Conservation (phyloP, 2,797 vertebrate species). For the Falco peregrinus region DNA sequence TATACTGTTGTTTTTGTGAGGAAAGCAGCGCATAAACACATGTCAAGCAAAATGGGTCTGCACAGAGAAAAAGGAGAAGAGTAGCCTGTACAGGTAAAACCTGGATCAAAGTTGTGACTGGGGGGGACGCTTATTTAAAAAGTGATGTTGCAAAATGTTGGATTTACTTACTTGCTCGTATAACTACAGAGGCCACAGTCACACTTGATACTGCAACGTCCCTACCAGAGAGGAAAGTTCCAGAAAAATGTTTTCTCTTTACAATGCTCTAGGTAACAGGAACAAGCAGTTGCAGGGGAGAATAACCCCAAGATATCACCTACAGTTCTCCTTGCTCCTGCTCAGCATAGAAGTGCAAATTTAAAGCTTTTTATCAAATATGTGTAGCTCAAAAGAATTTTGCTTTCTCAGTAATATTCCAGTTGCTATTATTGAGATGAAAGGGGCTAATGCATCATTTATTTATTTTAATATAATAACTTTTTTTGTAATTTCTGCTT, state of each 20-base stretch:
- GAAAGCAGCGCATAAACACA: not conserved
- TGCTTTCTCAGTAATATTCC: not conserved
- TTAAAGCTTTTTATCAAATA: not conserved
- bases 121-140: not conserved
- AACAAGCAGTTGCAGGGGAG: not conserved
- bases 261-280: not conserved
- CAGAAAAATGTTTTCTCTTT: not conserved
- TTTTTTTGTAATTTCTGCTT: not conserved
- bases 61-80: not conserved
- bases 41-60: not conserved
- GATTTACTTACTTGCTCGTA: not conserved
- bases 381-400: not conserved
- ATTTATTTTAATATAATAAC: not conserved
- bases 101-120: not conserved
- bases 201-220: not conserved
- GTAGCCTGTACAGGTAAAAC: not conserved
- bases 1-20: not conserved
- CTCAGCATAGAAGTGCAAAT: not conserved
- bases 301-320: not conserved
- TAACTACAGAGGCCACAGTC: not conserved
- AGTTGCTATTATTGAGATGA: not conserved
- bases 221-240: not conserved
- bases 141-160: not conserved
- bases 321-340: not conserved
- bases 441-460: not conserved